Evolutionary conservation across 2,888 invertebrate species (phyloP).

Genomic region (Andrena minutula): DNA sequence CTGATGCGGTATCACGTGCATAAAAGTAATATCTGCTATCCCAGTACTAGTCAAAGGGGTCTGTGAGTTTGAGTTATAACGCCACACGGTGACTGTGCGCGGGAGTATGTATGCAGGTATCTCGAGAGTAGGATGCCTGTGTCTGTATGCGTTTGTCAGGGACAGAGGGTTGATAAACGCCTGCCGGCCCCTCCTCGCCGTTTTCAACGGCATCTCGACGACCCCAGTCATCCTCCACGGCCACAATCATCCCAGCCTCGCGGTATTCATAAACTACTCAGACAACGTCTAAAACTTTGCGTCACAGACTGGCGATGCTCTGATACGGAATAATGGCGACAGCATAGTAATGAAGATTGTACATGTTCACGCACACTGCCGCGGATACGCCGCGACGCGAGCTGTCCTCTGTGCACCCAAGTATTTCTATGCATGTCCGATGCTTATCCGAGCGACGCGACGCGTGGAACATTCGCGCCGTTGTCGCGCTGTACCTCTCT

Average conservation of each 20-base stretch:
- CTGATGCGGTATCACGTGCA: constrained; percentile 70
- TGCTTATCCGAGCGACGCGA: neutral
- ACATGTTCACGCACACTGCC: constrained; percentile 32
- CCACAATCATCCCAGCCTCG: constrained; percentile 62
- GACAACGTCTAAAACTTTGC: constrained; percentile 76
- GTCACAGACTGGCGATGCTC: constrained; percentile 67
- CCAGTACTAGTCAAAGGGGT: constrained; percentile 71
- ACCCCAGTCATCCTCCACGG: constrained; percentile 52
- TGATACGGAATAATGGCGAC: constrained; percentile 75
- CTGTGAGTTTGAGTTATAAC: constrained; percentile 73
- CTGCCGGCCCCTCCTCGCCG: constrained; percentile 30
- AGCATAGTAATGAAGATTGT: constrained; percentile 65
- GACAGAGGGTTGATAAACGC: constrained; percentile 73
- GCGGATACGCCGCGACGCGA: neutral
- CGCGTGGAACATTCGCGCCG: neutral
- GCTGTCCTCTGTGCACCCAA: constrained; percentile 16
- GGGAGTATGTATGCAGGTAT: neutral
- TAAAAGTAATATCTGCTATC: constrained; percentile 73
- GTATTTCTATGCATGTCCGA: constrained; percentile 32
- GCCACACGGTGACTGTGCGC: constrained; percentile 31
- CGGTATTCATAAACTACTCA: constrained; percentile 79
- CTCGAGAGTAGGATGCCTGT: constrained; percentile 5
- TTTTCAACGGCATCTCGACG: constrained; percentile 51
- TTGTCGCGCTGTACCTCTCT: neutral
- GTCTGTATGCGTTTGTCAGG: constrained; percentile 56